These are phyloP conservation scores for Branchinecta lindahli DNA, from an alignment of 1,140 invertebrate species.

Conservation along the genomic window DNA sequence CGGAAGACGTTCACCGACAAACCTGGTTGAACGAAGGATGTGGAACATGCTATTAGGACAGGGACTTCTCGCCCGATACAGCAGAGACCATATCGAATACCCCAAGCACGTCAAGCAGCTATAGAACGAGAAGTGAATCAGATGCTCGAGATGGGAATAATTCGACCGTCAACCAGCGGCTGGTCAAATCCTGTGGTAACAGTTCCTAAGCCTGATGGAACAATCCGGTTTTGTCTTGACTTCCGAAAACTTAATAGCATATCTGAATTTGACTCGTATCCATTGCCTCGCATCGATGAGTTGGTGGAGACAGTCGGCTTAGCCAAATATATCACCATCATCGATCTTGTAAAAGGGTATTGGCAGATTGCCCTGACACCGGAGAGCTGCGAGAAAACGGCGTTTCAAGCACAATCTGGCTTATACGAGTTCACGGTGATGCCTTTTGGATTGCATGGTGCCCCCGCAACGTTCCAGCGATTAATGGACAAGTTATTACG, in stretches of 20 bases:
- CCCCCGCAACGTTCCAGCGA: conserved; percentile 29
- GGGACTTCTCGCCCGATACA: neutral
- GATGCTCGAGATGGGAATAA: conserved; percentile 27
- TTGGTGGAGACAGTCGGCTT: conserved; percentile 23
- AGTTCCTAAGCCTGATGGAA: conserved; percentile 33
- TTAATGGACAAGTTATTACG: conserved; percentile 28
- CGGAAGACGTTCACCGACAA: neutral
- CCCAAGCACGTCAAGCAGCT: conserved; percentile 19
- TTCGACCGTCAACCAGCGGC: conserved; percentile 29
- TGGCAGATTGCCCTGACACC: conserved; percentile 25
- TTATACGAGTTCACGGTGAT: conserved; percentile 28
- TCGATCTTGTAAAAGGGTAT: conserved; percentile 21
- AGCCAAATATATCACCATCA: neutral
- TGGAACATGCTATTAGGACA: neutral
- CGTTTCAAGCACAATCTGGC: conserved; percentile 28
- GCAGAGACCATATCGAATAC: neutral
- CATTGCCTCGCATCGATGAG: too few species aligned
- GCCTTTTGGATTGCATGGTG: conserved; percentile 31
- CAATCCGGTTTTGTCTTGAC: conserved; percentile 33
- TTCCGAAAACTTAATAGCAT: conserved; percentile 32
- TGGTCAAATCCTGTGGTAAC: conserved; percentile 33
- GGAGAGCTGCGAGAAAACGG: conserved; percentile 29
- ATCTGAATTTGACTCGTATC: conserved; percentile 30
- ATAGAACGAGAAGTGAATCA: conserved; percentile 28
- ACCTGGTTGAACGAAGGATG: neutral